Evolutionary conservation across 2,888 invertebrate species (phyloP), one percentile per base, ranked within the genome.

Genomic region (Brenthis ino): DNA sequence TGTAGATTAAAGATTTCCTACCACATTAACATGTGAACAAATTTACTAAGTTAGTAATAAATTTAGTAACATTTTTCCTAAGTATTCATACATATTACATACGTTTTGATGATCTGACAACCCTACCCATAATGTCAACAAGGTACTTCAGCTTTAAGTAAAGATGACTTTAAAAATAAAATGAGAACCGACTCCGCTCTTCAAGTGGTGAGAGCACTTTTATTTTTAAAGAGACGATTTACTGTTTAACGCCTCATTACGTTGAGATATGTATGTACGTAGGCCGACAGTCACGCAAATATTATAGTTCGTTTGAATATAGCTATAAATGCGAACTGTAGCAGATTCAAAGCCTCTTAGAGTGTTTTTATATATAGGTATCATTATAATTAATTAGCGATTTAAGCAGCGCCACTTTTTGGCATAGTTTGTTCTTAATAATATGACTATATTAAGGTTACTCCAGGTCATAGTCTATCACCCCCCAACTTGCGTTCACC

Each of bases 181-280:
- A 67, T 11, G 54, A 63, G 50, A 50, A 67, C 24, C 47, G 57
- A n/a, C 51, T 63, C 51, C 33, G 56, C 50, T 43, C 67, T 60
- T 67, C 50, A 67, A 43, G 55, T 61, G 55, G 61, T 67, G 28
- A 67, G 54, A 14, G 55, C 37, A 64, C 55, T 64, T 63, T 53
- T 53, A 57, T 66, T 66, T 66, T 67, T 28, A 65, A 56, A 65
- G 56, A 61, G 58, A 69, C 61, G 69, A 65, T 69, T 65, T 65
- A 69, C 50, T 50, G 65, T 69, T 69, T 61, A 61, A 65, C 69
- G 65, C 65, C 65, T 69, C 69, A 61, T 69, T 69, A 69, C 50
- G 50, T 28, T 57, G 37, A 64, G 51, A 61, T 60, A 33, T 65
- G 56, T 51, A 63, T 37, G 51, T 51, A 14, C 28, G 48, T 60